Conservation (phyloP, 2,113 vertebrate species). For the Lathamus discolor region DNA sequence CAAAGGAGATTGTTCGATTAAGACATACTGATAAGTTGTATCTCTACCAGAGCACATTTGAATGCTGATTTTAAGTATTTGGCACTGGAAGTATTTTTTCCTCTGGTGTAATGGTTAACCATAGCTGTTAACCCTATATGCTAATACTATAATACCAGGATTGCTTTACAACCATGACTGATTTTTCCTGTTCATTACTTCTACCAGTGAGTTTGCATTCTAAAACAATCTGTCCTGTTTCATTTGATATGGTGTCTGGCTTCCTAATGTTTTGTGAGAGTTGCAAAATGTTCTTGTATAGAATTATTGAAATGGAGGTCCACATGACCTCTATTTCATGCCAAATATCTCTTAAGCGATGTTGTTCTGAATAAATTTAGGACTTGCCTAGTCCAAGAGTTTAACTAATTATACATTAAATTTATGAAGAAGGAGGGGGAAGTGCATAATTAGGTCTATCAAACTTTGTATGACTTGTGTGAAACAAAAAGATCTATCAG, state of each 20-base stretch:
- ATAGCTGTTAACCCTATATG: not conserved
- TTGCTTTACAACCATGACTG: not conserved
- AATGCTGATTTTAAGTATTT: slow-evolving; percentile 12
- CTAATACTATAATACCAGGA: not conserved
- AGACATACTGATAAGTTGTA: not conserved
- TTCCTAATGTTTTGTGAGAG: not conserved
- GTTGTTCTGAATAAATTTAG: not conserved
- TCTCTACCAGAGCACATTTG: not conserved
- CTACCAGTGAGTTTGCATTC: not conserved
- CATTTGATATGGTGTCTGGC: not conserved
- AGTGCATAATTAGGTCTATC: not conserved
- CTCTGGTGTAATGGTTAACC: slow-evolving; percentile 20
- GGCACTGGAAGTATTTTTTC: not conserved
- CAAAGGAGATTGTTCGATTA: not conserved
- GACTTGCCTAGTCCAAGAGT: not conserved
- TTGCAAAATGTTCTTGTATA: not conserved
- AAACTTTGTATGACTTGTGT: not conserved
- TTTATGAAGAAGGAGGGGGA: not conserved
- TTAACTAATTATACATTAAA: not conserved
- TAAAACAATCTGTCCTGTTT: not conserved
- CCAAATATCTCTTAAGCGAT: not conserved
- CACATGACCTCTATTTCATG: not conserved
- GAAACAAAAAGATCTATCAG: not conserved
- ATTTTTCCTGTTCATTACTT: not conserved
- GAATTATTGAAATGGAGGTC: not conserved